These are phyloP conservation scores for Anthopleura sola DNA, from an alignment of 64 coral and sea anemone species.

Conservation along the genomic window DNA sequence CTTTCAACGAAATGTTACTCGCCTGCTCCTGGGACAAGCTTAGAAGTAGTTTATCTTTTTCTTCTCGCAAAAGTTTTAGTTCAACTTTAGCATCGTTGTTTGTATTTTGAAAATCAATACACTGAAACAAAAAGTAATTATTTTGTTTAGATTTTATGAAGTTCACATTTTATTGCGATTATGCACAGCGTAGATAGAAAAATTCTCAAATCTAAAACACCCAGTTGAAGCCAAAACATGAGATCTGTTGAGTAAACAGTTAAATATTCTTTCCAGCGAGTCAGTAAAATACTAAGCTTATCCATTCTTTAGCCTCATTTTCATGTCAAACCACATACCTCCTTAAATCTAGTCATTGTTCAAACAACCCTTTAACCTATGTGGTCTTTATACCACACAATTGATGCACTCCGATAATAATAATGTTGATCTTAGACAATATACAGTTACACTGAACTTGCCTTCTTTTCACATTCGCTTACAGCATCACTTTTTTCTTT, in stretches of 20 bases:
- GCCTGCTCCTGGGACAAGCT: constrained; percentile 79
- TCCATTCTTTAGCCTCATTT: too few relatives aligned
- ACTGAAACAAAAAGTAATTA: constrained; percentile 29
- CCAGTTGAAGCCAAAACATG: too few relatives aligned
- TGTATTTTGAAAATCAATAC: constrained; percentile 29
- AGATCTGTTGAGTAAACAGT: too few relatives aligned
- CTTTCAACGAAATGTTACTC: constrained; percentile 51
- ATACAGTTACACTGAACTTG: background rate
- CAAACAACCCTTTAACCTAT: too few relatives aligned
- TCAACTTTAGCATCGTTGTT: constrained; percentile 46
- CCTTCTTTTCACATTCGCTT: constrained; percentile 44
- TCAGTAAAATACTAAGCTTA: too few relatives aligned
- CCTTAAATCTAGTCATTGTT: too few relatives aligned
- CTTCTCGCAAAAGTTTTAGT: constrained; percentile 45
- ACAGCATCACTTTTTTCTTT: constrained; percentile 49
- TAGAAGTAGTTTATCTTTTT: constrained; percentile 44
- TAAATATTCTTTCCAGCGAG: too few relatives aligned
- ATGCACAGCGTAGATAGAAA: too few relatives aligned
- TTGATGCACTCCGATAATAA: too few relatives aligned
- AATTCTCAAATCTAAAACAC: too few relatives aligned
- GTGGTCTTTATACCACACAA: too few relatives aligned
- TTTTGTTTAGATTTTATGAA: background rate
- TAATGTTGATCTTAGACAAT: background rate
- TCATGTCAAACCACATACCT: too few relatives aligned
- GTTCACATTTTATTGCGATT: background rate